A percentile compares a stretch with the other conserved stretches of the same genome.
phyloP scores from a whole-genome alignment of 2,888 invertebrate species.

The Chaitophorus viminalis region DNA sequence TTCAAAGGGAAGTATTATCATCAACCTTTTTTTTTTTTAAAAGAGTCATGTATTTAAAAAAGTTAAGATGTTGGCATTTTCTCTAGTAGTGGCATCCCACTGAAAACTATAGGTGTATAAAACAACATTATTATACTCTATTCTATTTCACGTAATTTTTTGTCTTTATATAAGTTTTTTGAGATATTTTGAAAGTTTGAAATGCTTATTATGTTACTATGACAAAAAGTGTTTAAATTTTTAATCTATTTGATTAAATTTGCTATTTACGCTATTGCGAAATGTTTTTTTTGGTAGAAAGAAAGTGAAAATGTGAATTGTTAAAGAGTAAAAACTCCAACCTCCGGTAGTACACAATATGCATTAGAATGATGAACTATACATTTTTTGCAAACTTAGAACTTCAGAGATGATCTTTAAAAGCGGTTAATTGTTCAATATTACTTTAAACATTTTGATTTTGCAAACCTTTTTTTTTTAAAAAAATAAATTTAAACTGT shows the following conservation, averaged over 20 bases:
- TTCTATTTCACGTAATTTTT: not conserved
- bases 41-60: constrained; percentile 32
- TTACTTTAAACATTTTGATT: not conserved
- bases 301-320: too few relatives aligned
- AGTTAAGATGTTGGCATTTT: not conserved
- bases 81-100: not conserved
- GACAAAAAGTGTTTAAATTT: not conserved
- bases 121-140: constrained; percentile 11
- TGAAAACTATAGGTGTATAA: constrained; percentile 23
- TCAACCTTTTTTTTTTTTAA: constrained; percentile 17
- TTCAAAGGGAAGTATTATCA: not conserved
- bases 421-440: too few relatives aligned
- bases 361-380: too few relatives aligned
- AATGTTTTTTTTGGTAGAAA: not conserved
- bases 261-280: not conserved
- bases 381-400: too few relatives aligned
- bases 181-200: not conserved
- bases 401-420: too few relatives aligned
- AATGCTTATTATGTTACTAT: not conserved
- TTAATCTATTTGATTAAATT: not conserved
- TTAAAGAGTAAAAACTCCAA: too few relatives aligned
- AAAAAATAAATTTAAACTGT: not conserved
- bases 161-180: not conserved
- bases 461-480: not conserved
- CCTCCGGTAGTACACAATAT: too few relatives aligned